Percentiles rank a stretch among this genome's conserved stretches.
Conservation (phyloP, 2,888 invertebrate genomes). For the Drosophila mimetica region DNA sequence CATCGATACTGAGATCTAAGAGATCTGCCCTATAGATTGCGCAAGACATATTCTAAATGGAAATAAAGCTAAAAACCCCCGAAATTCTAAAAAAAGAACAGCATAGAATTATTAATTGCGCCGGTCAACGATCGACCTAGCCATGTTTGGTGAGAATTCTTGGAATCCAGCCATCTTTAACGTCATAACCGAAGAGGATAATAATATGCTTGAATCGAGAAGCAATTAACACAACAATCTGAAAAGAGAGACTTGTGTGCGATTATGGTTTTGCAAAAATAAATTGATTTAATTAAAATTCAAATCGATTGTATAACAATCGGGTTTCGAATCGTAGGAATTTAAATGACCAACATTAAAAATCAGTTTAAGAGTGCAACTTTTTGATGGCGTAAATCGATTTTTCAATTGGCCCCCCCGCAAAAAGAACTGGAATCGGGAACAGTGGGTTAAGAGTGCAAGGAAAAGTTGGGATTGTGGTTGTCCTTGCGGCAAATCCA, state of each 20-base stretch:
- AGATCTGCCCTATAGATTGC: constrained; percentile 27
- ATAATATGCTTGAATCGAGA: constrained; percentile 18
- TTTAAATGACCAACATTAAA: constrained; percentile 33
- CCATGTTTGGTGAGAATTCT: constrained; percentile 20
- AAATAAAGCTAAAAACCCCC: constrained; percentile 34
- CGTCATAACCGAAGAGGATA: constrained; percentile 29
- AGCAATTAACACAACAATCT: constrained; percentile 34
- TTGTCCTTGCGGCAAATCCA: constrained; percentile 35
- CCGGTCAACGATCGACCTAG: constrained; percentile 44
- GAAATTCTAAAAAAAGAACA: constrained; percentile 30
- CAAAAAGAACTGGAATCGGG: constrained; percentile 9
- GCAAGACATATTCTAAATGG: constrained; percentile 18
- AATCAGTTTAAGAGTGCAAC: constrained; percentile 52
- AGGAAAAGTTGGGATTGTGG: constrained; percentile 23
- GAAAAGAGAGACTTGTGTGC: constrained; percentile 13
- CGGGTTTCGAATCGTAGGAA: constrained; percentile 24
- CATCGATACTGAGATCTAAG: background rate
- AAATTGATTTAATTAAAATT: constrained; percentile 33
- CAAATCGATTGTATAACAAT: constrained; percentile 32
- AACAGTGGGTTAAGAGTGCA: constrained; percentile 49
- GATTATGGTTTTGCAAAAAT: constrained; percentile 26
- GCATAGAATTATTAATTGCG: constrained; percentile 29
- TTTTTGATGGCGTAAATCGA: constrained; percentile 22
- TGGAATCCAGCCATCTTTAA: constrained; percentile 14
- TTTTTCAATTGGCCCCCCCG: constrained; percentile 8